Evolutionary conservation across 2,113 vertebrate species (phyloP), one percentile per base, ranked within the genome.

Genomic region (Cryptomyrus ogoouensis): DNA sequence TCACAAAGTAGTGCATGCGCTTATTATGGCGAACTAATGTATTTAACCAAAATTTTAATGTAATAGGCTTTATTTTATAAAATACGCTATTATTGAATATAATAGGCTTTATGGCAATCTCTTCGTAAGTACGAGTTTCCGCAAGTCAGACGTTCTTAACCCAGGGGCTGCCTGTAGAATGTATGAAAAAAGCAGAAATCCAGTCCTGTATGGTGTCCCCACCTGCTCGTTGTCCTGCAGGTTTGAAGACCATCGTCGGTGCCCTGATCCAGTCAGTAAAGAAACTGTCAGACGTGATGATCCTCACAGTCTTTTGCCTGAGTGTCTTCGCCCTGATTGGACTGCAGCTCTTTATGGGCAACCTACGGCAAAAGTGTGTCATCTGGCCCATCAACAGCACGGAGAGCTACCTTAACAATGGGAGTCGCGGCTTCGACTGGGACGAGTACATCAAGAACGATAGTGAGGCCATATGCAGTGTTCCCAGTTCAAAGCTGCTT

Each of bases 281-380:
- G 92, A 97, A 97, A 93, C 96, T 97, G 90, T 94, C 97, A 0
- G 97, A 97, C 0, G 97, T 97, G 88, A 97, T 97, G 97, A 97
- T 97, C 91, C 96, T 97, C 93, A 97, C 96, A 0, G 96, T 97
- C n/a, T 97, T 97, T 94, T 97, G 97, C 91, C 94, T 97, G 88
- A 96, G 96, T 0, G 97, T 97, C 88, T 97, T 97, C 0, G 97
- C 97, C 19, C 94, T 97, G 3, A 94, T 97, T 0, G 97, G 97
- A 4, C 96, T 97, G 47, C 97, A 97, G 92, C 95, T 97, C 15
- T 97, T 97, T 93, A 97, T 97, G 97, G 97, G 97, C 2, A 97
- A 97, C 91, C 94, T 97, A 19, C 90, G 95, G 74, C 96, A 97
- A 5, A 97, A 97, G 83, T 97, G 97, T 0, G 94, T 97, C 87